Evolutionary conservation across 2,797 vertebrate genomes (phyloP).

Genomic region (Emydoidea blandingii): DNA sequence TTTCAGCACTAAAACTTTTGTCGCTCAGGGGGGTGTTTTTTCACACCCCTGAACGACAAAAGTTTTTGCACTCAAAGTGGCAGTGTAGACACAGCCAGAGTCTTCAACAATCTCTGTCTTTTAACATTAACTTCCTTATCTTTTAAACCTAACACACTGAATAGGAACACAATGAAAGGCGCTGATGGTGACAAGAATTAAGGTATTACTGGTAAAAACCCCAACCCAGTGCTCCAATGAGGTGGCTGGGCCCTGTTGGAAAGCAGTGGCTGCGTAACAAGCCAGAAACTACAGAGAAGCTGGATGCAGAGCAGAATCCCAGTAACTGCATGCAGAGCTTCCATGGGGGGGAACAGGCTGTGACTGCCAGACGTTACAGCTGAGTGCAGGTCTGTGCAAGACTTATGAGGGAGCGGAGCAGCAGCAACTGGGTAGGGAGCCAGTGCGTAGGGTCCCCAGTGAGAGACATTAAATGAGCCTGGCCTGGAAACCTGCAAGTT

Average conservation of each 20-base stretch:
- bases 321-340: not conserved
- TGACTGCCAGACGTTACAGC: not conserved
- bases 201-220: accelerated
- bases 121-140: conserved; percentile 3
- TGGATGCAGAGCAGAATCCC: not conserved
- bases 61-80: no score
- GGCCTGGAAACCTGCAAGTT: not conserved
- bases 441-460: not conserved
- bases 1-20: no score
- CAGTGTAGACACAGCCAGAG: not conserved
- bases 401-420: no score
- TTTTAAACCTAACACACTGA: conserved; percentile 4
- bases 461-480: not conserved
- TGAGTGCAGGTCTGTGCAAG: not conserved
- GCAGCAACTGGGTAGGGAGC: not conserved
- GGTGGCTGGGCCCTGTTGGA: not conserved
- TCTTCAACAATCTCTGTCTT: not conserved
- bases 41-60: no score
- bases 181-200: not conserved
- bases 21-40: no score
- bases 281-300: not conserved
- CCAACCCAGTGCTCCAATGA: not conserved
- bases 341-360: not conserved
- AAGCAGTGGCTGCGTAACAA: not conserved
- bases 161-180: not conserved